Evolutionary conservation across 2,797 vertebrate genomes (phyloP).

Genomic region (Siniperca undulata): DNA sequence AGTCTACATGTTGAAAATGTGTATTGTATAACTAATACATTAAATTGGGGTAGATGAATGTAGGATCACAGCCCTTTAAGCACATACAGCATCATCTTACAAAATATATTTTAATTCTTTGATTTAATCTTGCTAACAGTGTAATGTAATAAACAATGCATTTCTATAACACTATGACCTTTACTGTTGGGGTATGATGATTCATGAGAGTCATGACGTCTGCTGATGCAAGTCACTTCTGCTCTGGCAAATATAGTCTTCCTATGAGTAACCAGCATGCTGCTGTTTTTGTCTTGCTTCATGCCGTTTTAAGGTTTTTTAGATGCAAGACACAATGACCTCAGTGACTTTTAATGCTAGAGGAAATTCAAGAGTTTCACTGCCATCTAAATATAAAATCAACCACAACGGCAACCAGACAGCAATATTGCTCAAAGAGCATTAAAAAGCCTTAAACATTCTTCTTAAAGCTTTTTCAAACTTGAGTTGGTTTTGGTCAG

Average conservation of each 20-base stretch:
- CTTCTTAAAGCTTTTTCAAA: not conserved
- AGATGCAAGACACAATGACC: not conserved
- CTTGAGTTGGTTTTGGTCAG: not conserved
- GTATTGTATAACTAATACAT: not conserved
- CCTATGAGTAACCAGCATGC: conserved; percentile 6
- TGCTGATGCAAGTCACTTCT: conserved; percentile 22
- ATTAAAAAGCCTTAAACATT: not conserved
- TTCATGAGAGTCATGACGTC: conserved; percentile 4
- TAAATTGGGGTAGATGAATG: not conserved
- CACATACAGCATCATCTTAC: not conserved
- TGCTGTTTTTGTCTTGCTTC: not conserved
- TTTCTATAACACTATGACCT: conserved; percentile 4
- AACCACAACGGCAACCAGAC: not conserved
- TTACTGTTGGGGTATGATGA: not conserved
- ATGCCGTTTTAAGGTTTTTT: not conserved
- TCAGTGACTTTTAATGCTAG: not conserved
- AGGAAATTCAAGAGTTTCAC: not conserved
- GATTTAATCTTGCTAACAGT: not conserved
- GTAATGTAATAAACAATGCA: conserved; percentile 4
- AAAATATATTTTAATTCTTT: not conserved
- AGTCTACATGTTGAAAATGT: not conserved
- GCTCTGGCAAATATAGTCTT: not conserved
- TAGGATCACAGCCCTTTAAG: not conserved
- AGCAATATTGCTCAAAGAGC: not conserved
- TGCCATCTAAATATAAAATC: not conserved